phyloP scores from a whole-genome alignment of 2,888 invertebrate genomes.

The Macrosoma leucophasiata region DNA sequence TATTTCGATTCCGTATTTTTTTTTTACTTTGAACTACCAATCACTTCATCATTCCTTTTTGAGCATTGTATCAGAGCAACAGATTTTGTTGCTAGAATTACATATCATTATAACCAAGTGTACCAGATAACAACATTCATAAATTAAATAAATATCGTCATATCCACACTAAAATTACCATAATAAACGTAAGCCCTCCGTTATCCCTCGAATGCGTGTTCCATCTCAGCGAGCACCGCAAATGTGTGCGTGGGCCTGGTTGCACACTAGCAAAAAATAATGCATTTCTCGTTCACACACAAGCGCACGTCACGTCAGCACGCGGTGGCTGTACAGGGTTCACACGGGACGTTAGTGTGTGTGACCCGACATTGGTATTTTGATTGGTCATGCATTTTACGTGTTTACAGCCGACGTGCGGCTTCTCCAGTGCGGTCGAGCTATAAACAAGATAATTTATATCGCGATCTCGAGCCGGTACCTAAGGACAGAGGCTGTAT shows the following conservation, averaged over 20 bases:
- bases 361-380: conserved; percentile 71
- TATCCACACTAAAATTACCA: conserved; percentile 41
- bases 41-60: too few relatives aligned
- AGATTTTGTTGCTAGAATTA: too few relatives aligned
- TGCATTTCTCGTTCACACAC: conserved; percentile 49
- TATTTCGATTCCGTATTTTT: too few relatives aligned
- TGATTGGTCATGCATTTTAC: conserved; percentile 76
- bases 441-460: conserved; percentile 68
- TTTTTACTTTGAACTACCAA: too few relatives aligned
- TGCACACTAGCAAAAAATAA: conserved; percentile 33
- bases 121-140: too few relatives aligned
- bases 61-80: too few relatives aligned
- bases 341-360: conserved; percentile 41
- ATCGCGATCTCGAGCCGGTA: conserved; percentile 37
- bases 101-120: too few relatives aligned
- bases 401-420: conserved; percentile 61
- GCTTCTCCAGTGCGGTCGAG: conserved; percentile 54
- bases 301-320: conserved; percentile 22
- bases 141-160: too few relatives aligned
- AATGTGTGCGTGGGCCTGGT: conserved; percentile 43
- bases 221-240: conserved; percentile 56
- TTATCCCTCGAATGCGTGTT: conserved; percentile 72
- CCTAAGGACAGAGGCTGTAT: conserved; percentile 42
- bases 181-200: conserved; percentile 68
- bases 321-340: conserved; percentile 14